Base-by-base conservation (phyloP, 1,140 invertebrate genomes). In the Drosophila ananassae region DNA sequence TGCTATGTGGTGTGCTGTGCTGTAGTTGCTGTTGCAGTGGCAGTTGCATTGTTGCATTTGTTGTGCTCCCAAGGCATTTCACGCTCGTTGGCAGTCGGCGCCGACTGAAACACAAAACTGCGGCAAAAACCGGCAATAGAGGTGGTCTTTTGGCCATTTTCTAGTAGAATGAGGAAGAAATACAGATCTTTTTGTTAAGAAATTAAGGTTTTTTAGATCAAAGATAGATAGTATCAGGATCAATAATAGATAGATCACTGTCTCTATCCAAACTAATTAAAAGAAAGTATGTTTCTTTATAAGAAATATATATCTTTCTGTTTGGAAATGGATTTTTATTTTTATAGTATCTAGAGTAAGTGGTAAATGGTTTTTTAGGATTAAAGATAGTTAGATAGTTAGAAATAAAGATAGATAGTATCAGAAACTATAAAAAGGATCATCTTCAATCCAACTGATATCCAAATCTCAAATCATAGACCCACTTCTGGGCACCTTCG, bases 41-140 rank as follows among this genome's bases (percentile, higher is more conserved):
- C 6, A n/a, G 56, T 21, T 73, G 59, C 3, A 37, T 34, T 74
- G 73, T 34, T 56, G 28, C 13, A 55, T 12, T 24, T 59, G 55
- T 24, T 52, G 59, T 52, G 73, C 80, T 85, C 79, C 68, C 81
- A 67, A 85, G 67, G 83, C 75, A 89, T 89, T 89, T 89, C 73
- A 89, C 83, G 83, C 79, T 83, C 53, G 83, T 73, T 83, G 83
- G 60, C 79, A 89, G 67, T 48, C 68, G 76, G 69, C 79, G 84
- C 78, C 83, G 84, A 17, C 67, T 52, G 62, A 32, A 55, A 56
- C 63, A 53, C 32, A 74, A 37, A 50, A 73, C 52, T 67, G 68
- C 74, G n/a, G 41, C 51, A 22, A 8, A 17, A 22, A 8, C 28
- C 39, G 1, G 32, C 22, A 50, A 46, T 13, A 44, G 63, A 10